Conservation (phyloP, 1,140 invertebrate genomes). For the Drosophila pseudoananassae region DNA sequence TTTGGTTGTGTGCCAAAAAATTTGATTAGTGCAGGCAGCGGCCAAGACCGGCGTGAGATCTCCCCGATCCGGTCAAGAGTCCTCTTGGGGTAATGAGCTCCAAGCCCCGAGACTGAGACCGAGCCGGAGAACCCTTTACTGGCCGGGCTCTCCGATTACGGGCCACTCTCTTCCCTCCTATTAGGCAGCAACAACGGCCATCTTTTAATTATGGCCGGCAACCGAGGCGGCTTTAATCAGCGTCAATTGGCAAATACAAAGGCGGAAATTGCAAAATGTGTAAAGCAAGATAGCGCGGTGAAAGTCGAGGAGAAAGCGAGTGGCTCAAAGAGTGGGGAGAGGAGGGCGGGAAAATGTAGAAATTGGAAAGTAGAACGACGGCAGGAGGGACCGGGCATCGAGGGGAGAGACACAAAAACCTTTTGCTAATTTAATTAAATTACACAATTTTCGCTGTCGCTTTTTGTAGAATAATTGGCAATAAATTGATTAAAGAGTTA, state of each 20-base stretch:
- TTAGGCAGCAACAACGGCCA: constrained; percentile 52
- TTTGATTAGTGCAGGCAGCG: constrained; percentile 55
- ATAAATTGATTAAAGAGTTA: constrained; percentile 81
- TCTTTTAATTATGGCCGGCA: constrained; percentile 75
- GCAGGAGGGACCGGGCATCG: not conserved
- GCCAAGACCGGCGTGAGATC: too few species aligned
- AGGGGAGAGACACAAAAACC: constrained; percentile 66
- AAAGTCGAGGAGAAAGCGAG: not conserved
- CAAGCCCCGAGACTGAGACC: not conserved
- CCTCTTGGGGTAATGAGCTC: not conserved
- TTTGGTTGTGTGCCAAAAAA: constrained; percentile 53
- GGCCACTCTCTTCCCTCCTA: constrained; percentile 37
- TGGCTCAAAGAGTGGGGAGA: too few species aligned
- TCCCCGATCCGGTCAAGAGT: not conserved
- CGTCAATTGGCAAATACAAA: constrained; percentile 78
- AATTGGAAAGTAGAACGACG: not conserved
- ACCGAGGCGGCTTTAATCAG: constrained; percentile 74
- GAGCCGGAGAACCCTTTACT: not conserved
- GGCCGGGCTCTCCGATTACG: constrained; percentile 29
- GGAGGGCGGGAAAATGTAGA: not conserved
- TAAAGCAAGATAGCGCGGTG: constrained; percentile 2
- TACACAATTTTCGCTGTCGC: constrained; percentile 76
- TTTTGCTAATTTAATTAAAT: constrained; percentile 81
- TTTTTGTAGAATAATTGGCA: constrained; percentile 79
- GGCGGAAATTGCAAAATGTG: constrained; percentile 70